A percentile compares a stretch with the other conserved stretches of the same genome.
Conservation (phyloP, 2,113 vertebrate genomes). For the Dolichotis patagonum region DNA sequence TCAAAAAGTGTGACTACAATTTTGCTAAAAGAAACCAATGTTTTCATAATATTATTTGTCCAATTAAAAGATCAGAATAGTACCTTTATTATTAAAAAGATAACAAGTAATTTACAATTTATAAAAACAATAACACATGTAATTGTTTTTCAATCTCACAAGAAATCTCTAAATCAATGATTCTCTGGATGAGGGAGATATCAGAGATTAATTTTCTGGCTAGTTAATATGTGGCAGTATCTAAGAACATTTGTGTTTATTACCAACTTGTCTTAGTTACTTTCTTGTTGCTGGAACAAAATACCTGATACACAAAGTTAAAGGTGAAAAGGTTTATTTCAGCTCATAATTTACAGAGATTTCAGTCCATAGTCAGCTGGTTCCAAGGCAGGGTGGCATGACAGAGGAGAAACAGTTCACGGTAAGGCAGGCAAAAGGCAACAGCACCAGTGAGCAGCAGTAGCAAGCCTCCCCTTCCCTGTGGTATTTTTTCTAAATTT, state of each 20-base stretch:
- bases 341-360: not conserved
- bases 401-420: not conserved
- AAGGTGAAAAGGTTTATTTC: not conserved
- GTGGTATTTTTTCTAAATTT: no score
- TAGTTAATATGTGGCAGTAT: not conserved
- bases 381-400: not conserved
- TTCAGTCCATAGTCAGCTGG: no score
- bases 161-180: not conserved
- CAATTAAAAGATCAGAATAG: conserved; percentile 38
- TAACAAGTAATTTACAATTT: conserved; percentile 11
- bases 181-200: not conserved
- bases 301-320: not conserved
- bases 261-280: not conserved
- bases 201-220: not conserved
- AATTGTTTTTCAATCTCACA: not conserved
- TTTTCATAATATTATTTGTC: not conserved
- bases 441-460: not conserved
- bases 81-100: conserved; percentile 4
- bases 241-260: not conserved
- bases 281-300: not conserved
- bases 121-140: not conserved
- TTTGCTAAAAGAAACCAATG: not conserved
- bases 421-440: not conserved
- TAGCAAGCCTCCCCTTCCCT: not conserved
- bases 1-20: not conserved